phyloP scores from a whole-genome alignment of 2,797 vertebrate genomes.

The Hydrocynus forskahlii region DNA sequence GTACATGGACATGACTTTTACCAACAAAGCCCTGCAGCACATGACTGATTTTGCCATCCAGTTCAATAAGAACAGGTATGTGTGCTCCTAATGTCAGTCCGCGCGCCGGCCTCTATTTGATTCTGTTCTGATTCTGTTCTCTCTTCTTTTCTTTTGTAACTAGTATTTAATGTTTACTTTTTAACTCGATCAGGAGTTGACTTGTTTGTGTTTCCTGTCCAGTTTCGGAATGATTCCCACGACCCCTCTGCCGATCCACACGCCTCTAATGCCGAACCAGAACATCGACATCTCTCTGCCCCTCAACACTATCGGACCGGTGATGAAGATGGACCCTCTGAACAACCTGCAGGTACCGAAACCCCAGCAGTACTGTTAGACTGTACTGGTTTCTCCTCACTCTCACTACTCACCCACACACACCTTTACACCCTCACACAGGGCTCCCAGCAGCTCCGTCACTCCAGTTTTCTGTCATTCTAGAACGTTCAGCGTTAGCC shows the following conservation, averaged over 20 bases:
- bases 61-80: constrained; percentile 99
- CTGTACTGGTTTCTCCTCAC: background rate
- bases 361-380: background rate
- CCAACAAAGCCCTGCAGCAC: constrained; percentile 97
- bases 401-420: background rate
- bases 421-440: background rate
- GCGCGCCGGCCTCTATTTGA: too few species aligned
- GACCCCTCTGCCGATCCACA: constrained; percentile 91
- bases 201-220: constrained; percentile 2
- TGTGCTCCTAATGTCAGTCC: too few species aligned
- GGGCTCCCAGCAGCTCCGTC: background rate
- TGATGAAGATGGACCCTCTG: constrained; percentile 99
- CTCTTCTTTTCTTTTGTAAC: background rate
- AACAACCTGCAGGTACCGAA: constrained; percentile 93
- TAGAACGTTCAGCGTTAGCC: constrained; percentile 4
- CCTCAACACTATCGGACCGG: constrained; percentile 95
- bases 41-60: constrained; percentile 99
- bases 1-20: constrained; percentile 99
- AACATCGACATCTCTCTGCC: constrained; percentile 94
- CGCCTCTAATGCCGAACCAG: constrained; percentile 97
- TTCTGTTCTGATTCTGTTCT: background rate
- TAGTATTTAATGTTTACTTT: background rate
- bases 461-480: background rate
- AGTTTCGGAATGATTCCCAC: constrained; percentile 97
- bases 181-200: background rate